These are phyloP conservation scores for Aphelinus certus DNA, from an alignment of 1,140 invertebrate genomes.

Conservation along the genomic window DNA sequence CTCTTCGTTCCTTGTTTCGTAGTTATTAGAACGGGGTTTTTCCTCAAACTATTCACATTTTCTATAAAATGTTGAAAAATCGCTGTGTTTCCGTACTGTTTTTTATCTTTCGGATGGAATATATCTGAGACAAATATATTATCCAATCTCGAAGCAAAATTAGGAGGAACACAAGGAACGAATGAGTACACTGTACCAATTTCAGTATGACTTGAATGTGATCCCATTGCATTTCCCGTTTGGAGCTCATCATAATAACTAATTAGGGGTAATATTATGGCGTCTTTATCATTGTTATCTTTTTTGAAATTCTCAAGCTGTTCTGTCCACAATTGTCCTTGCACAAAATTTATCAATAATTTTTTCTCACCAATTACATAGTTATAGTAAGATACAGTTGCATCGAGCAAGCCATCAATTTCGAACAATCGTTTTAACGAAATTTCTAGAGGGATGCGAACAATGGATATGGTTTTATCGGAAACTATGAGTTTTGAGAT, in stretches of 20 bases:
- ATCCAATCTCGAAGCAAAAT: conserved; percentile 24
- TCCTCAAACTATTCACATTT: conserved; percentile 39
- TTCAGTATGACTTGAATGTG: conserved; percentile 37
- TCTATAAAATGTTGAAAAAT: conserved; percentile 38
- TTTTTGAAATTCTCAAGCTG: conserved; percentile 10
- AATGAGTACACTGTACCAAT: conserved; percentile 31
- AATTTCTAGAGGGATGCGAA: neutral
- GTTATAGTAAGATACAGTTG: conserved; percentile 5
- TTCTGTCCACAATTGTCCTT: conserved; percentile 13
- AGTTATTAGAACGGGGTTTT: conserved; percentile 24
- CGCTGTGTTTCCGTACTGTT: conserved; percentile 33
- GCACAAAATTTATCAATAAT: conserved; percentile 31
- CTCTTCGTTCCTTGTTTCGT: too few species aligned
- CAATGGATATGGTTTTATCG: neutral
- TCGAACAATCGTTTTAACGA: neutral
- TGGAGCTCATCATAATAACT: conserved; percentile 44
- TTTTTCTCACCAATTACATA: neutral
- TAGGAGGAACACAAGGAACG: conserved; percentile 32
- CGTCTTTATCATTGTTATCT: conserved; percentile 32
- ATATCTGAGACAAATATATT: conserved; percentile 27
- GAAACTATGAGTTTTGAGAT: too few species aligned
- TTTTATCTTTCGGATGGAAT: conserved; percentile 34
- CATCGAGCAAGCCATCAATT: conserved; percentile 19
- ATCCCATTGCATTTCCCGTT: conserved; percentile 34
- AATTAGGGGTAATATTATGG: conserved; percentile 41